Evolutionary conservation across 2,113 vertebrate species (phyloP).

Genomic region (Polyodon spathula): DNA sequence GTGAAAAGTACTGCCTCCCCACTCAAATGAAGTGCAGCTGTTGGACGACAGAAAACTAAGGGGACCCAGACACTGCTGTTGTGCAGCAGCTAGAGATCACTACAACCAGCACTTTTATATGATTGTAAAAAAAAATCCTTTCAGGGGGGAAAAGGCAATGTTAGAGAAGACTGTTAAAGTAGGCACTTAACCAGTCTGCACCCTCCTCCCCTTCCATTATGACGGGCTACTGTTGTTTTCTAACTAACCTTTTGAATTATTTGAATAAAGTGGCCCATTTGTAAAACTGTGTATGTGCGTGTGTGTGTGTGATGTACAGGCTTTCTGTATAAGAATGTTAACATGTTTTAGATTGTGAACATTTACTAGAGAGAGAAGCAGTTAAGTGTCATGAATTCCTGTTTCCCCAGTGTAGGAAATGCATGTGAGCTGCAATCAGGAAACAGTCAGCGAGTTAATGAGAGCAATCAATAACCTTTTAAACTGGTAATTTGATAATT

Average conservation of each 20-base stretch:
- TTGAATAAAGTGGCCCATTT: constrained; percentile 26
- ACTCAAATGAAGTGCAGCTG: constrained; percentile 10
- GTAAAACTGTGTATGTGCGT: constrained; percentile 20
- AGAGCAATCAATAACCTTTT: constrained; percentile 45
- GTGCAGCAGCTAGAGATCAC: constrained; percentile 14
- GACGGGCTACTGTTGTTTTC: constrained; percentile 24
- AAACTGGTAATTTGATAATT: constrained; percentile 47
- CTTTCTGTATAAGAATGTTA: constrained; percentile 3
- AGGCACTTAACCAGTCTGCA: constrained; percentile 27
- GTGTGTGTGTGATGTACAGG: constrained; percentile 3
- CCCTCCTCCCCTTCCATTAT: constrained; percentile 11
- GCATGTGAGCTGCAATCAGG: constrained; percentile 31
- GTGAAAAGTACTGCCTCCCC: constrained; percentile 8
- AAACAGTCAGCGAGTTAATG: constrained; percentile 42
- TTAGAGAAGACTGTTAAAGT: constrained; percentile 25
- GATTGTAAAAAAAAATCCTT: constrained; percentile 18
- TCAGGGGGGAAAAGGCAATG: constrained; percentile 16
- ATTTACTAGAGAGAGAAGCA: constrained; percentile 11
- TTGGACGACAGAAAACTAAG: constrained; percentile 20
- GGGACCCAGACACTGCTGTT: constrained; percentile 8
- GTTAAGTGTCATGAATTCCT: constrained; percentile 1
- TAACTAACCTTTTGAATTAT: constrained; percentile 34
- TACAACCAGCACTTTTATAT: constrained; percentile 24
- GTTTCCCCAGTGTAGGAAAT: constrained; percentile 22
- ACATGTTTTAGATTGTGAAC: not conserved